Conservation (phyloP, 1,140 invertebrate species). For the Pygmarrhopalites habei region DNA sequence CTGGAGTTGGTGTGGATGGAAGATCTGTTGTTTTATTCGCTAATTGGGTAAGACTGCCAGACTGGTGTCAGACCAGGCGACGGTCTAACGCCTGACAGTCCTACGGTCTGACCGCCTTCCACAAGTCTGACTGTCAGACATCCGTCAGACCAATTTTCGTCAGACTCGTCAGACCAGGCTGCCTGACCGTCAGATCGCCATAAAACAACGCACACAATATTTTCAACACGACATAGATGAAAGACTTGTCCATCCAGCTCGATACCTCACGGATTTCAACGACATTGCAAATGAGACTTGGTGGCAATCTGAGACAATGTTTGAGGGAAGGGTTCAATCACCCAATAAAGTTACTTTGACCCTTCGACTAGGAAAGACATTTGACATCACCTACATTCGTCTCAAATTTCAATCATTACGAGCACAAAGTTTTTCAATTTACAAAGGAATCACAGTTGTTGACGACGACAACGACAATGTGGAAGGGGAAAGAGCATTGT, state of each 20-base stretch:
- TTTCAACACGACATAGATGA: neutral
- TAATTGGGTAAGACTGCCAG: too few species aligned
- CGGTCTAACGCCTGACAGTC: too few species aligned
- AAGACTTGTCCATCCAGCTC: constrained; percentile 57
- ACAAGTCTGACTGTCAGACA: too few species aligned
- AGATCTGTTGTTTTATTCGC: too few species aligned
- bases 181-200: too few species aligned
- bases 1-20: too few species aligned
- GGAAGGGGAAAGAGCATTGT: too few species aligned
- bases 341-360: constrained; percentile 87
- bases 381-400: constrained; percentile 92
- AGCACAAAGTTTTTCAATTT: constrained; percentile 95
- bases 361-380: constrained; percentile 81
- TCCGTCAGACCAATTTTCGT: constrained; percentile 46
- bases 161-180: too few species aligned
- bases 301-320: constrained; percentile 99
- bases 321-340: constrained; percentile 86
- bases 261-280: constrained; percentile 84
- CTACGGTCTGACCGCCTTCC: too few species aligned
- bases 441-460: constrained; percentile 71
- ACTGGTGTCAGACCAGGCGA: too few species aligned
- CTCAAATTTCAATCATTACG: constrained; percentile 87
- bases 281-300: constrained; percentile 85
- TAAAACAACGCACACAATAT: neutral
- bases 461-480: too few species aligned